Conservation (phyloP, 2,888 invertebrate genomes). For the Plusia festucae region DNA sequence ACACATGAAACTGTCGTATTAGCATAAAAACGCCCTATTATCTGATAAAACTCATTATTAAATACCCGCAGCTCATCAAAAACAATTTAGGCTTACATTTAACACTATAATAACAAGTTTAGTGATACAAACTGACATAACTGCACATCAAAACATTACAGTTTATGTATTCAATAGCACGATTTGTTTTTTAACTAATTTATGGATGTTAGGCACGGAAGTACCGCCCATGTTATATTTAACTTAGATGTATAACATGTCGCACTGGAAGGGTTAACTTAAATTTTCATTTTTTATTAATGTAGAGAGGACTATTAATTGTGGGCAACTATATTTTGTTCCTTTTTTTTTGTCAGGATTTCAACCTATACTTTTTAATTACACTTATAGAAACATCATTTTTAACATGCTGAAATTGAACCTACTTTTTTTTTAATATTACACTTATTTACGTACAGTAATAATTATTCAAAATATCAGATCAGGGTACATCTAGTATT, state of each 20-base stretch:
- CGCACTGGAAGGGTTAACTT: slow-evolving; percentile 51
- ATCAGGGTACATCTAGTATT: slow-evolving; percentile 56
- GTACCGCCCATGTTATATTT: slow-evolving; percentile 72
- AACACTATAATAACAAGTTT: slow-evolving; percentile 74
- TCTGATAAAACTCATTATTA: slow-evolving; percentile 55
- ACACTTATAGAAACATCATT: too few relatives aligned
- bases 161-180: slow-evolving; percentile 80
- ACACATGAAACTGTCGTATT: slow-evolving; percentile 40
- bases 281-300: too few relatives aligned
- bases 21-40: slow-evolving; percentile 43
- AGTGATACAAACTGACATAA: slow-evolving; percentile 67
- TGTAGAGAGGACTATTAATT: too few relatives aligned
- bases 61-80: slow-evolving; percentile 72
- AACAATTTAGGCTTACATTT: slow-evolving; percentile 75
- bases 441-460: too few relatives aligned
- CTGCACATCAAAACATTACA: slow-evolving; percentile 78
- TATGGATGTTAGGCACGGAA: slow-evolving; percentile 82
- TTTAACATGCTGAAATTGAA: too few relatives aligned
- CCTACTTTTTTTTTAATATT: too few relatives aligned
- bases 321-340: too few relatives aligned
- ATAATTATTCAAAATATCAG: background rate
- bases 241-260: slow-evolving; percentile 27
- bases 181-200: slow-evolving; percentile 89
- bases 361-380: too few relatives aligned
- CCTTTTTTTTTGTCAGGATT: too few relatives aligned